phyloP scores from a whole-genome alignment of 1,140 invertebrate genomes.

The Scaptomyza montana region DNA sequence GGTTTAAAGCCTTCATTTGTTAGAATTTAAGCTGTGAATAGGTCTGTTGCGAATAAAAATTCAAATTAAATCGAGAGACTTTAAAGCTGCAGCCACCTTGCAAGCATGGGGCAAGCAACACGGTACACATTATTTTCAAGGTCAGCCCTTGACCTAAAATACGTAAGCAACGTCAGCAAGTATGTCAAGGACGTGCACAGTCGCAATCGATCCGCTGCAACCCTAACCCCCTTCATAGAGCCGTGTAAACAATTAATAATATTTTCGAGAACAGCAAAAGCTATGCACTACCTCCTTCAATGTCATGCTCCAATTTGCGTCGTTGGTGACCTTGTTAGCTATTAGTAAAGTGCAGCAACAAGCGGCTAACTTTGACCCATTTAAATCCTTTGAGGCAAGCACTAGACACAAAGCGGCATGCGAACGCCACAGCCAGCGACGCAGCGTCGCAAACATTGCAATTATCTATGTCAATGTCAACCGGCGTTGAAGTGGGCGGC shows the following conservation, averaged over 20 bases:
- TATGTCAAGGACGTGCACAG: constrained; percentile 44
- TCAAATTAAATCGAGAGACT: background rate
- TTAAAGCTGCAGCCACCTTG: background rate
- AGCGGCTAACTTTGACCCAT: constrained; percentile 80
- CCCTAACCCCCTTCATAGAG: constrained; percentile 49
- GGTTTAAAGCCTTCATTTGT: too few relatives aligned
- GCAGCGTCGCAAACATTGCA: constrained; percentile 53
- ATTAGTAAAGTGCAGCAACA: constrained; percentile 70
- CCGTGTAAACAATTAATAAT: constrained; percentile 64
- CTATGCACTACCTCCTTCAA: constrained; percentile 44
- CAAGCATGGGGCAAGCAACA: constrained; percentile 22
- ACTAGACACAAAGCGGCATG: constrained; percentile 51
- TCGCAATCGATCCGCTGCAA: constrained; percentile 14
- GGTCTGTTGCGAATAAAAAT: too few relatives aligned
- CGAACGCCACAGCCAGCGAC: constrained; percentile 13
- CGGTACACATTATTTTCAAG: constrained; percentile 56
- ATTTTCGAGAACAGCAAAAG: constrained; percentile 41
- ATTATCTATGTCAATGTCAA: constrained; percentile 78
- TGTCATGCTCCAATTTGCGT: constrained; percentile 76
- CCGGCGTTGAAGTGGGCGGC: constrained; percentile 74
- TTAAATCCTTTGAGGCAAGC: constrained; percentile 79
- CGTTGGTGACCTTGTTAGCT: constrained; percentile 59
- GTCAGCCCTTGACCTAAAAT: constrained; percentile 48
- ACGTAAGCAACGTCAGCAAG: background rate
- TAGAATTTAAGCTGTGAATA: too few relatives aligned